Conservation (phyloP, 2,797 vertebrate species). For the Pteropus rufus region DNA sequence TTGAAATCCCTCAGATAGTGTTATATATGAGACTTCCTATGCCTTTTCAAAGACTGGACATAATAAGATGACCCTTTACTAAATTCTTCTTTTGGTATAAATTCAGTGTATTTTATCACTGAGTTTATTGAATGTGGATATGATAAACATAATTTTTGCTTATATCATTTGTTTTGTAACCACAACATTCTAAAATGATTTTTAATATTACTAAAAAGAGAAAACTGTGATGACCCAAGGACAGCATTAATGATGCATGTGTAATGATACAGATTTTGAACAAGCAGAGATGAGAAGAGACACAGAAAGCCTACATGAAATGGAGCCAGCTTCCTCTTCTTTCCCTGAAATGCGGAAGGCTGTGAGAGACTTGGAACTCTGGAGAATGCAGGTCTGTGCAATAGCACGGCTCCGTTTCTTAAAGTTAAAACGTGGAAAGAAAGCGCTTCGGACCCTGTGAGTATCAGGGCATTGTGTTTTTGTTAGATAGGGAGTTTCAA, state of each 20-base stretch:
- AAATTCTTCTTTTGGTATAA: not conserved
- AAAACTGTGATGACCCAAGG: accelerated
- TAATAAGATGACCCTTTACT: not conserved
- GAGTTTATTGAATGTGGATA: not conserved
- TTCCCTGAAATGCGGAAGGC: constrained; percentile 78
- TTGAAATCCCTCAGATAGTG: not conserved
- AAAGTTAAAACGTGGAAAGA: constrained; percentile 87
- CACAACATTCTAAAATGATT: not conserved
- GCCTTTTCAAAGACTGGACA: not conserved
- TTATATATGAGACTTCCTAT: not conserved
- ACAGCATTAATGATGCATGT: not conserved
- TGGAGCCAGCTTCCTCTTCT: constrained; percentile 79
- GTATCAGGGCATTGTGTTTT: constrained; percentile 53
- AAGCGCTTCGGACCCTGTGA: constrained; percentile 88
- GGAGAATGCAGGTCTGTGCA: constrained; percentile 91
- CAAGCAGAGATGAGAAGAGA: constrained; percentile 75
- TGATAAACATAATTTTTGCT: not conserved
- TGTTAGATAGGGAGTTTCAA: not conserved
- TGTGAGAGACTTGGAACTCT: constrained; percentile 81
- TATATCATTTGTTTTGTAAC: not conserved
- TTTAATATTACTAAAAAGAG: not conserved
- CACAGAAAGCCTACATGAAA: constrained; percentile 66
- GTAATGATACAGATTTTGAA: constrained; percentile 82
- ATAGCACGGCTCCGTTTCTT: constrained; percentile 88
- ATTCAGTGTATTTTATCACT: not conserved